Evolutionary conservation across 2,113 vertebrate genomes (phyloP), one percentile per base, ranked within the genome.

Genomic region (Otus sunia): DNA sequence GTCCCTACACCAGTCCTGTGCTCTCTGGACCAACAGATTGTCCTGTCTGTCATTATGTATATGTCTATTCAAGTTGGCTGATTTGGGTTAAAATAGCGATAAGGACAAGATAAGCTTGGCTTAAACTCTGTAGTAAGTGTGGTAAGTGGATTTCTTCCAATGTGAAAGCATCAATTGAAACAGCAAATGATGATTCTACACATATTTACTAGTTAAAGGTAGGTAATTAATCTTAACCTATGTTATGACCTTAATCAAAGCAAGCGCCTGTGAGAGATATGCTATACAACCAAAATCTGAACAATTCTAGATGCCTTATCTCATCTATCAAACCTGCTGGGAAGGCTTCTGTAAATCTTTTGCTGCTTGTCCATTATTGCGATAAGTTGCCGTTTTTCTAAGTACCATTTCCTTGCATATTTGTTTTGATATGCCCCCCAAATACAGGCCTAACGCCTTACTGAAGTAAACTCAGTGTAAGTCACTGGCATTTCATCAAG

Each of bases 121-220:
- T 80, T 49, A 64, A 41, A 36, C 14, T 73, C 34, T 36, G 18
- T 15, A 25, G 3, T 77, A 26, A 74, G 52, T 9, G 39, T 21
- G 27, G 8, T 50, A 36, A 77, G 25, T 32, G 41, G 9, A 68
- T 88, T 45, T 76, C 14, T 53, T 86, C 45, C 26, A 20, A 47
- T 0, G 0, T 53, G 50, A 66, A 90, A 86, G 4, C 23, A 86
- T 8, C 25, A 22, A 5, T 3, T 1, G 4, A 66, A 86, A 64
- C 7, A 86, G 47, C 55, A 94, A 77, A 60, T 37, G 3, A 36
- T 68, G 52, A 56, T 34, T 80, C 23, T 36, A 16, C 2, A 4
- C 17, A 2, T 25, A 49, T 10, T 49, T 59, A 36, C 32, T 55
- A 55, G 50, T 53, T n/a, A 80, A 52, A 80, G 37, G 52, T 21